Conservation (phyloP, 2,797 vertebrate genomes). For the Argya squamiceps region DNA sequence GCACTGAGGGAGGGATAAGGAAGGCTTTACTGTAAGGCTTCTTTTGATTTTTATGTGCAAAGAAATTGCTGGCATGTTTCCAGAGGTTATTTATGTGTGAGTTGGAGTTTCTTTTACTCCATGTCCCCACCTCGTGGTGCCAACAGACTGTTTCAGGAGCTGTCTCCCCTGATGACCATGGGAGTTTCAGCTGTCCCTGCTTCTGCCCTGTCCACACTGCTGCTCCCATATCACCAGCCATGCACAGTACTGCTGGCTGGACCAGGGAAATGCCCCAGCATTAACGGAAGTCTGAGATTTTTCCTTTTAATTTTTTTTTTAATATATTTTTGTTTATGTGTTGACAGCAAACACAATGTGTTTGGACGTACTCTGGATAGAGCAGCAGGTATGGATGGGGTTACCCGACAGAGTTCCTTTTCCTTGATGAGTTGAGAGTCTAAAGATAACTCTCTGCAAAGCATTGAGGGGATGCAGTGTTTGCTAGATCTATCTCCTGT, state of each 20-base stretch:
- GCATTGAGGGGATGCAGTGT: neutral
- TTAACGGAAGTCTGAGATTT: neutral
- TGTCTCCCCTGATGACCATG: fast-evolving
- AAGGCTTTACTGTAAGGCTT: neutral
- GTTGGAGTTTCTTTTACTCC: neutral
- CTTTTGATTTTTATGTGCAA: neutral
- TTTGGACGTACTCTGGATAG: neutral
- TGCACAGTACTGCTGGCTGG: neutral
- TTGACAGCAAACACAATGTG: neutral
- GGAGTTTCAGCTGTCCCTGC: neutral
- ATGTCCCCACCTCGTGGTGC: neutral
- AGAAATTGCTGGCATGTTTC: neutral
- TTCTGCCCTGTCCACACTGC: fast-evolving
- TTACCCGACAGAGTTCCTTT: neutral
- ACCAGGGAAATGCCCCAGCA: neutral
- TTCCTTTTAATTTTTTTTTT: too few species aligned
- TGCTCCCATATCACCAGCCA: fast-evolving
- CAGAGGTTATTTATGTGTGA: neutral
- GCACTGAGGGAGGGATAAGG: neutral
- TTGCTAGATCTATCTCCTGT: neutral
- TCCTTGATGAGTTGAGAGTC: neutral
- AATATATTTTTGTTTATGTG: too few species aligned
- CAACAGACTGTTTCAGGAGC: neutral
- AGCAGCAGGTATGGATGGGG: neutral
- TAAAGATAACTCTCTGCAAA: neutral